Evolutionary conservation across 2,797 vertebrate genomes (phyloP), one percentile per base, ranked within the genome.

Genomic region (Enteromius radiatus): DNA sequence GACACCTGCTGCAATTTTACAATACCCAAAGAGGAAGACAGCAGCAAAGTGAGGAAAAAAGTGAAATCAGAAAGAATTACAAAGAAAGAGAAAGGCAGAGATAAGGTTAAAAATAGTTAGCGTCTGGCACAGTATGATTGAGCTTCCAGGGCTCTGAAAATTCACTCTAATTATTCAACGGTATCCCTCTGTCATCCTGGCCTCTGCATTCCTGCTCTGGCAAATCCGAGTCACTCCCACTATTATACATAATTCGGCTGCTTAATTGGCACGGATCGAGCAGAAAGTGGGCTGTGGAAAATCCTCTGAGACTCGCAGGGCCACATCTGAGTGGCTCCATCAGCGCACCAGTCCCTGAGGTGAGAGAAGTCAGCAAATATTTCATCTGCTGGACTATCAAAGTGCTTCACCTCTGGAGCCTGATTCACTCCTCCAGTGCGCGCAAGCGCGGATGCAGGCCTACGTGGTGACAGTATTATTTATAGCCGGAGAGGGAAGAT

Each of bases 171-270:
- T 97, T 97, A 98, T 97, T 97, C 95, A 95, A 94, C 17, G 84
- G 93, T 94, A 93, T 95, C 93, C 93, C 94, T 95, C 96, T 96
- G 95, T 97, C 96, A 96, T 94, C 93, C 92, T 93, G 94, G 93
- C 92, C 93, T 93, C 93, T 92, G 91, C 94, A 91, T 92, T 94
- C 93, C 93, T 93, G 92, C 92, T 93, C 91, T 90, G 88, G 91
- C 91, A 95, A 96, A 95, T 93, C 92, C 93, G 95, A 95, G 95
- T 97, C 95, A 96, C 95, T 96, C 93, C 93, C 92, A 84, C 95
- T 95, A 96, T 97, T 96, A 97, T 97, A 97, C 96, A 96, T 98
- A 97, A 98, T 98, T 96, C 97, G 93, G 95, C 95, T 94, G 95
- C 95, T 97, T 98, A 97, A 98, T 96, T 97, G 96, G 96, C 94